Conservation (phyloP, 1,140 invertebrate species). For the Acromyrmex charruanus region DNA sequence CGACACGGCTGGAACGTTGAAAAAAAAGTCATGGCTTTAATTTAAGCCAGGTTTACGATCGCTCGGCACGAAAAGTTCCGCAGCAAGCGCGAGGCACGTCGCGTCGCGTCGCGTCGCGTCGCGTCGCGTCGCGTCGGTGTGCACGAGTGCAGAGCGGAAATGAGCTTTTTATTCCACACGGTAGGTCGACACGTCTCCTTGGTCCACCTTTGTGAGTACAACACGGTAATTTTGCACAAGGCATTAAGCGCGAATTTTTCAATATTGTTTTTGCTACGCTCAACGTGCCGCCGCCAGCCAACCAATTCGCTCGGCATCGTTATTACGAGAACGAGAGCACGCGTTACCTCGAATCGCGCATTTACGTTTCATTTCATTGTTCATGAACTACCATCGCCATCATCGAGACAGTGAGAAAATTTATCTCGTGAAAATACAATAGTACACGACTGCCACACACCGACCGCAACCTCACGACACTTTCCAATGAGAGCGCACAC, state of each 20-base stretch:
- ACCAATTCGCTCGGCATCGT: constrained; percentile 77
- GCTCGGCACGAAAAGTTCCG: constrained; percentile 55
- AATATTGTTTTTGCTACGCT: constrained; percentile 79
- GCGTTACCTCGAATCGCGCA: constrained; percentile 51
- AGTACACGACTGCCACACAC: not conserved
- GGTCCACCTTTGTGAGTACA: constrained; percentile 71
- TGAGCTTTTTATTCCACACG: constrained; percentile 78
- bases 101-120: constrained; percentile 29
- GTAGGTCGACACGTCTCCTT: constrained; percentile 53
- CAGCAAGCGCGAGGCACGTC: constrained; percentile 42
- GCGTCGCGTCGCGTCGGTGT: constrained; percentile 11
- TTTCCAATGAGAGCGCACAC: not conserved
- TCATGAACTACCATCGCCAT: constrained; percentile 65
- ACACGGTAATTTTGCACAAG: constrained; percentile 73
- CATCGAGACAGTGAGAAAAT: constrained; percentile 21
- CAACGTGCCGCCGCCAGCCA: not conserved
- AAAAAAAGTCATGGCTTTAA: constrained; percentile 65
- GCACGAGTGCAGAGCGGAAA: constrained; percentile 70
- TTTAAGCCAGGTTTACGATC: constrained; percentile 73
- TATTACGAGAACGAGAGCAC: constrained; percentile 62
- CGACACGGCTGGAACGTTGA: constrained; percentile 40
- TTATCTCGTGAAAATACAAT: constrained; percentile 44
- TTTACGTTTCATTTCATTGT: constrained; percentile 75
- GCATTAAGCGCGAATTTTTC: constrained; percentile 81
- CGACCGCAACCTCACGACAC: not conserved